phyloP scores from a whole-genome alignment of 2,888 invertebrate genomes.

The Drosophila kuntzei region DNA sequence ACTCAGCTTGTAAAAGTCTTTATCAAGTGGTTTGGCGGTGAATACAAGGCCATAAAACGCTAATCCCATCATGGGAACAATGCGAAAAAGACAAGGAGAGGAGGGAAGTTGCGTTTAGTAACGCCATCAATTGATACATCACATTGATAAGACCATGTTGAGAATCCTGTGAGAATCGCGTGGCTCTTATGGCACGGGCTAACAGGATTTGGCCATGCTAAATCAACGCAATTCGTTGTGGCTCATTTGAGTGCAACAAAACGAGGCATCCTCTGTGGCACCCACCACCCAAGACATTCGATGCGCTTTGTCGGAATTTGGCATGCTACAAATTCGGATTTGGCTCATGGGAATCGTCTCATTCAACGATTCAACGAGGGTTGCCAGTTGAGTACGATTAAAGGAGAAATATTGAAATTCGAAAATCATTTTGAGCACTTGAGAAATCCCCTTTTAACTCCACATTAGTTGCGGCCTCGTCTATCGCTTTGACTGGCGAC shows the following conservation, averaged over 20 bases:
- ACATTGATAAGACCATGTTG: conserved; percentile 54
- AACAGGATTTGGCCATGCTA: conserved; percentile 83
- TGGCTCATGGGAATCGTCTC: conserved; percentile 71
- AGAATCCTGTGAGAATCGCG: conserved; percentile 62
- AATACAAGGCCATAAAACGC: conserved; percentile 75
- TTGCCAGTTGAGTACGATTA: conserved; percentile 35
- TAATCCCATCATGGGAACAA: conserved; percentile 83
- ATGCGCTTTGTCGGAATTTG: conserved; percentile 85
- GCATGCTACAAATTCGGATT: conserved; percentile 71
- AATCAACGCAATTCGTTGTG: conserved; percentile 82
- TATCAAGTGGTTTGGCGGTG: conserved; percentile 76
- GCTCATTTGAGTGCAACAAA: conserved; percentile 81
- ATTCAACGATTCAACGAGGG: conserved; percentile 39
- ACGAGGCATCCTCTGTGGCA: conserved; percentile 45
- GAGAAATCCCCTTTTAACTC: conserved; percentile 37
- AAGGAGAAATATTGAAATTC: conserved; percentile 76
- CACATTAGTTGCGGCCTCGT: conserved; percentile 62
- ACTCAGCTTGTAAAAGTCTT: conserved; percentile 54
- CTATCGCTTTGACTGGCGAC: not conserved
- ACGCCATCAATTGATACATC: conserved; percentile 79
- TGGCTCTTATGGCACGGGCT: conserved; percentile 69
- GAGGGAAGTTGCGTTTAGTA: conserved; percentile 52
- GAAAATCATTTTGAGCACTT: conserved; percentile 77
- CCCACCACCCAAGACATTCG: conserved; percentile 81
- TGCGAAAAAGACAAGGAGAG: conserved; percentile 45